Evolutionary conservation across 2,888 invertebrate genomes (phyloP).

Genomic region (Anorthoa munda): DNA sequence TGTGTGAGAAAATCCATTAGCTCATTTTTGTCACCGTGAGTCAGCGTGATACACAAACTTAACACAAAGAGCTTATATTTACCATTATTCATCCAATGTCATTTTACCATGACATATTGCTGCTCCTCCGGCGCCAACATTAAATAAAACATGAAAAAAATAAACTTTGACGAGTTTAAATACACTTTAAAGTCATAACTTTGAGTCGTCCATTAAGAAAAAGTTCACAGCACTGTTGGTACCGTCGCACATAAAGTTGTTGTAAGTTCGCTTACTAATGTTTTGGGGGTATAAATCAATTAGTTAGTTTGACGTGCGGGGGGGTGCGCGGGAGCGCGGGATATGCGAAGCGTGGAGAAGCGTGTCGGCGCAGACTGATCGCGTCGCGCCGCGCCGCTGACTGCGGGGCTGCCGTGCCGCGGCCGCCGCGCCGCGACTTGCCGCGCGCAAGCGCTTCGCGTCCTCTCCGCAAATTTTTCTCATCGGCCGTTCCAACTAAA

Average conservation of each 20-base stretch:
- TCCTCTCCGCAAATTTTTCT: conserved; percentile 86
- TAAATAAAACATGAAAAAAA: conserved; percentile 58
- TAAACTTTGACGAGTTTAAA: conserved; percentile 62
- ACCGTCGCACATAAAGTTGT: conserved; percentile 70
- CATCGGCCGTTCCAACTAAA: conserved; percentile 85
- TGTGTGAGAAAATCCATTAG: conserved; percentile 66
- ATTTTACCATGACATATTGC: conserved; percentile 75
- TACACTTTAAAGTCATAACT: conserved; percentile 64
- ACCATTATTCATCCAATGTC: conserved; percentile 84
- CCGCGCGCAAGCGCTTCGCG: conserved; percentile 77
- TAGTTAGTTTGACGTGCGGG: conserved; percentile 83
- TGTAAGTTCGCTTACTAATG: conserved; percentile 74
- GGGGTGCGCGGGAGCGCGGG: conserved; percentile 67
- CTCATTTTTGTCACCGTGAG: conserved; percentile 65
- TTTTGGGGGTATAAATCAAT: conserved; percentile 85
- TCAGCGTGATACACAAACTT: conserved; percentile 49
- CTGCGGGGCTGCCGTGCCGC: conserved; percentile 71
- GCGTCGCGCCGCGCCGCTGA: conserved; percentile 70
- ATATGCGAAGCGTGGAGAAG: conserved; percentile 64
- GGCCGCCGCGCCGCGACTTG: conserved; percentile 67
- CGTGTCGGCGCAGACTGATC: conserved; percentile 63
- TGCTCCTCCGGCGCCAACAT: conserved; percentile 49
- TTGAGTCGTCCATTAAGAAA: conserved; percentile 48
- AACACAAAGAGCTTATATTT: conserved; percentile 80
- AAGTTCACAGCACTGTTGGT: conserved; percentile 71